phyloP scores from a whole-genome alignment of 1,140 invertebrate genomes.

The Pseudachorutes palmiensis region DNA sequence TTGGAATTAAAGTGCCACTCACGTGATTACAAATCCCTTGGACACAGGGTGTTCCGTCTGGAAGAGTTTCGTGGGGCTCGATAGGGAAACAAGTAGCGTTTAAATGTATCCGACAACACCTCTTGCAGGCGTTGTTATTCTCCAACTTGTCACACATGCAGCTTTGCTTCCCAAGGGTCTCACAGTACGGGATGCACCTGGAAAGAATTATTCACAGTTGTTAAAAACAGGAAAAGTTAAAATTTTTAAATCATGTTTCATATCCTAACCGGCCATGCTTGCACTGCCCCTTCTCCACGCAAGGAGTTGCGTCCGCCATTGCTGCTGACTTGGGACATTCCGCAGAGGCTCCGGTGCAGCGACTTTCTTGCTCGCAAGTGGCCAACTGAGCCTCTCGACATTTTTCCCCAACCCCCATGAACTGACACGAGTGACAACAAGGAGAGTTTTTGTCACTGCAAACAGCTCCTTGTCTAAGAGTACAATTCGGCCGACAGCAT shows the following conservation, averaged over 20 bases:
- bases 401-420: constrained; percentile 61
- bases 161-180: constrained; percentile 80
- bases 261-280: constrained; percentile 59
- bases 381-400: constrained; percentile 79
- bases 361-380: constrained; percentile 76
- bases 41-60: constrained; percentile 89
- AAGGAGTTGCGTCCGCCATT: constrained; percentile 77
- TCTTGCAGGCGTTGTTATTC: constrained; percentile 63
- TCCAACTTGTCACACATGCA: constrained; percentile 88
- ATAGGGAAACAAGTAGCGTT: constrained; percentile 87
- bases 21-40: constrained; percentile 92
- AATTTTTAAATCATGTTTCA: not conserved
- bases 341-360: constrained; percentile 51
- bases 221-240: constrained; percentile 53
- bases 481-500: constrained; percentile 88
- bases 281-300: constrained; percentile 80
- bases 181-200: constrained; percentile 86
- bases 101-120: constrained; percentile 79
- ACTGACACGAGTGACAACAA: constrained; percentile 82
- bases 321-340: constrained; percentile 71
- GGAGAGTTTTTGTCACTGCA: constrained; percentile 93
- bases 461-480: constrained; percentile 70
- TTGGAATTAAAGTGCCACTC: no score
- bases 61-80: constrained; percentile 73
- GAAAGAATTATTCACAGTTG: no score